Evolutionary conservation across 2,888 invertebrate genomes (phyloP).

Genomic region (Tribolium freemani): DNA sequence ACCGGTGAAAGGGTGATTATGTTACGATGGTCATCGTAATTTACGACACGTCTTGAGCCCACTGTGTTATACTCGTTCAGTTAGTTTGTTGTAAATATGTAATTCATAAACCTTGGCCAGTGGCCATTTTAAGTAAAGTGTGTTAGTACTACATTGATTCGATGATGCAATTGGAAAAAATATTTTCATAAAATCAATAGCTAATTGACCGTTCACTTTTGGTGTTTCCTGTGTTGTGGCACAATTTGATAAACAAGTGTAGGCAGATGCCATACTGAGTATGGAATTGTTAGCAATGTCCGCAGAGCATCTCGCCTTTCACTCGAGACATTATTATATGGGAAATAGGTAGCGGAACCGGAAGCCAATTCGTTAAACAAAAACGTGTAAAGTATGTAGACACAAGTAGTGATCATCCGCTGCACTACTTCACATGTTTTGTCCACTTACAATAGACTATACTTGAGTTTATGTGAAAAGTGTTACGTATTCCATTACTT

Average conservation of each 20-base stretch:
- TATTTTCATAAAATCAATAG: too few relatives aligned
- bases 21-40: conserved; percentile 4
- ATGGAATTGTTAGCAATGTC: not conserved
- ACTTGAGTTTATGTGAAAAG: conserved; percentile 2
- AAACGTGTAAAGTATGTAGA: conserved; percentile 6
- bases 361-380: conserved; percentile 7
- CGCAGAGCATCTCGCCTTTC: conserved; percentile 26
- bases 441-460: not conserved
- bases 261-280: not conserved
- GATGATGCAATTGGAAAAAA: not conserved
- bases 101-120: conserved; percentile 1
- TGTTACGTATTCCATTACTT: conserved; percentile 29
- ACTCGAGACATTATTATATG: conserved; percentile 12
- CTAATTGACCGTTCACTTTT: not conserved
- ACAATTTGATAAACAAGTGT: not conserved
- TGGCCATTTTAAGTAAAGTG: not conserved
- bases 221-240: not conserved
- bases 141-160: not conserved
- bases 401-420: not conserved
- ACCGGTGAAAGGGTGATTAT: not conserved
- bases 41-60: not conserved
- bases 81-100: not conserved
- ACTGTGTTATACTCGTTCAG: not conserved
- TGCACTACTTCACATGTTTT: conserved; percentile 7
- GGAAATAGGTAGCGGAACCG: conserved; percentile 30